Evolutionary conservation across 2,113 vertebrate species (phyloP), one percentile per base, ranked within the genome.

Genomic region (Rhombomys opimus): DNA sequence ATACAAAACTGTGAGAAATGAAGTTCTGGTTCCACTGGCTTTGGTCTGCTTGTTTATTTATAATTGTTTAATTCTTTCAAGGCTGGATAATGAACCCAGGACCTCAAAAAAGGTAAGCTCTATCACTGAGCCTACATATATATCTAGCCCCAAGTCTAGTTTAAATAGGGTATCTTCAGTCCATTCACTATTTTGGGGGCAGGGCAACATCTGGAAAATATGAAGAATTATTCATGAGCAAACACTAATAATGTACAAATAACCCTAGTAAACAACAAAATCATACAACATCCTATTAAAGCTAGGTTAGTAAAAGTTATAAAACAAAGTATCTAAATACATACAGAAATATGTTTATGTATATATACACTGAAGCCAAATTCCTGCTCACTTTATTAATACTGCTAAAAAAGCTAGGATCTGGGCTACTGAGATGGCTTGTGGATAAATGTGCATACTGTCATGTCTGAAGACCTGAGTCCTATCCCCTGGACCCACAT

Each of bases 161-260:
- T 94, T 76, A 93, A 92, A 78, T 2, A 59, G 1, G 12, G 12
- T 32, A 54, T 46, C 91, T 70, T 41, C 0, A 85, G 38, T 93
- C 38, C 92, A 67, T 82, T 35, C 90, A 57, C 4, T 54, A 90
- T 75, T 63, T 72, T 35, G 41, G 6, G 35, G 0, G 14, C 17
- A 82, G 23, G 5, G 7, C 10, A 52, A 57, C 23, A 86, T 1
- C 18, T n/a, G 1, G 41, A 92, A 90, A 91, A 91, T 27, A 11
- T 87, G 59, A 25, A 91, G 72, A 32, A 25, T 27, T n/a, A 89
- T 94, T 94, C 61, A 87, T 92, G 87, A 94, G 23, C 7, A 96
- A 80, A 95, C 63, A 23, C 22, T 87, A 72, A 89, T 76, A 89
- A 2, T 85, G 87, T 7, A 78, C 35, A 96, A 93, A 50, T 91